Percentiles rank a stretch among this genome's conserved stretches.
phyloP scores from a whole-genome alignment of 2,113 vertebrate genomes.

The Lanius collurio region DNA sequence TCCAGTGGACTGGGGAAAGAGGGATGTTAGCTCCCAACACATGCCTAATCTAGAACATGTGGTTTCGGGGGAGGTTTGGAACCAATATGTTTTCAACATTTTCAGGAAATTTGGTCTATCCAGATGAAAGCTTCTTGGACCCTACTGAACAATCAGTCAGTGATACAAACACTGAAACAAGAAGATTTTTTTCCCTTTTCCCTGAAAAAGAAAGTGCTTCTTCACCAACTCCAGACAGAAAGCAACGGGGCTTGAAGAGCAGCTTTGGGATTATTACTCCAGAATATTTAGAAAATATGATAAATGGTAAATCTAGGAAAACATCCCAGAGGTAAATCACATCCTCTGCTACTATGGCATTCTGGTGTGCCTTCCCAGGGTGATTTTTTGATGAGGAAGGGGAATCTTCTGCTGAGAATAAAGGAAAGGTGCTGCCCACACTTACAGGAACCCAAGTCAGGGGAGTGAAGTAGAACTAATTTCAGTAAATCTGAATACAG shows the following conservation, averaged over 20 bases:
- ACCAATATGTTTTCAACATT: constrained; percentile 60
- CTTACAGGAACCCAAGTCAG: background rate
- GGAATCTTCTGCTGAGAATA: background rate
- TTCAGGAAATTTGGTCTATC: constrained; percentile 67
- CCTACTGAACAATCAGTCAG: constrained; percentile 6
- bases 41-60: constrained; percentile 60
- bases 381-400: background rate
- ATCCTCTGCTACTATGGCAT: background rate
- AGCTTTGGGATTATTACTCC: background rate
- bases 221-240: background rate
- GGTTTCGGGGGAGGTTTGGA: constrained; percentile 37
- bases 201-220: background rate
- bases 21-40: constrained; percentile 50
- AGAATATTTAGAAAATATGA: background rate
- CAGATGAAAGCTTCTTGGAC: constrained; percentile 66
- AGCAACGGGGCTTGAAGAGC: background rate
- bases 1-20: background rate
- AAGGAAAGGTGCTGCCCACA: background rate
- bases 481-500: background rate
- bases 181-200: background rate
- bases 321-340: background rate
- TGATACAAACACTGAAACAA: background rate
- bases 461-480: background rate
- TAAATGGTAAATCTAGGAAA: background rate
- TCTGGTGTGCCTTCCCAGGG: background rate